Evolutionary conservation across 2,113 vertebrate genomes (phyloP), one percentile per base, ranked within the genome.

Genomic region (Cheirogaleus medius): DNA sequence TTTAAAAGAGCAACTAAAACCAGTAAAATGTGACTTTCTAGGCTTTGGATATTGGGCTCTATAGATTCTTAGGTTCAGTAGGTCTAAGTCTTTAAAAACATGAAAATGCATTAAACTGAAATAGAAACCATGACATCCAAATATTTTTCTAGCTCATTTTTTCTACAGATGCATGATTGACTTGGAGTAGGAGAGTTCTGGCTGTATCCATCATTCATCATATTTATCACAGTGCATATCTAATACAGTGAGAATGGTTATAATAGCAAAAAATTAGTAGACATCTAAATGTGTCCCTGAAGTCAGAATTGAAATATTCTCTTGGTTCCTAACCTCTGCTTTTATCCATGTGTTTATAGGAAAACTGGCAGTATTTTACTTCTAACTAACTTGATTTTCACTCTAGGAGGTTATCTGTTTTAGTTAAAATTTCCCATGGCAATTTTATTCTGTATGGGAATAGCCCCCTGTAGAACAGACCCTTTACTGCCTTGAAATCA

Each of bases 331-430:
- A 74, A 14, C 71, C 68, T 85, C 60, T 78, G 27, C 14, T 74
- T 34, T 87, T 74, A 4, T 83, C 52, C 47, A 6, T 68, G 34
- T 60, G 34, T 74, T 94, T 90, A 60, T 42, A 90, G 80, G 37
- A 96, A 90, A 66, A 9, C 54, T 47, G 4, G 68, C 90, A 96
- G 71, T 68, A 58, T 80, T 91, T 92, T 92, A 39, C 66, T 95
- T 78, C 85, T 76, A 83, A 42, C 23, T 76, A 34, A 87, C 37
- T 91, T 89, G 37, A 58, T 88, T 97, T 89, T 58, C 42, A 92
- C 54, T 11, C n/a, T 64, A 93, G 39, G 69, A 64, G 8, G 27
- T 44, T 64, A 76, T 86, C 6, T 80, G 32, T 76, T 83, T 3
- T 11, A 64, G 34, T 86, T 37, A 5, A 11, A 84, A 49, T 90